phyloP scores from a whole-genome alignment of 2,797 vertebrate species.

The Margarornis squamiger region DNA sequence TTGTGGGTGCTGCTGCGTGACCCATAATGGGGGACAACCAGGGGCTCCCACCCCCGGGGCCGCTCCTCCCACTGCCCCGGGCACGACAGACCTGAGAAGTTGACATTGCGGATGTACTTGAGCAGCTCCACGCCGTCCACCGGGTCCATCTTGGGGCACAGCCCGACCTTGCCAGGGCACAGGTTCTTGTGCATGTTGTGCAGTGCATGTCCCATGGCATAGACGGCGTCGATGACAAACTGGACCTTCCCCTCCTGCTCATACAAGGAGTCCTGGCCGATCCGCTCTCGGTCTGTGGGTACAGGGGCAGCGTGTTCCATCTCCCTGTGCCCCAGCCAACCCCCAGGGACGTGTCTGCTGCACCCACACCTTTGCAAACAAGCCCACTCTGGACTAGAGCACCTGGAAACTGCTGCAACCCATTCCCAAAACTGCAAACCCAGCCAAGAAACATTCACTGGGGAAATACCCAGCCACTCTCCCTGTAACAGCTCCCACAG shows the following conservation, averaged over 20 bases:
- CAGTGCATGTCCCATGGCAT: constrained; percentile 93
- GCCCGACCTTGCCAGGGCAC: constrained; percentile 88
- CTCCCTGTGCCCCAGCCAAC: neutral
- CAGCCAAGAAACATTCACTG: neutral
- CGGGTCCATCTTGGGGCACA: constrained; percentile 89
- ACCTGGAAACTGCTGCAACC: neutral
- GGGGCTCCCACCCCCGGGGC: neutral
- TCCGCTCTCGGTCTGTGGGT: constrained; percentile 87
- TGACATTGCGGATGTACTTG: constrained; percentile 92
- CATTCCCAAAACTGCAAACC: neutral
- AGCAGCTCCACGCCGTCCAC: constrained; percentile 90
- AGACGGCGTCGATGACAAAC: constrained; percentile 93
- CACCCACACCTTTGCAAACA: neutral
- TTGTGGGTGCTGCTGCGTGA: neutral
- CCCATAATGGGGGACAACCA: fast-evolving
- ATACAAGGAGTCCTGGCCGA: constrained; percentile 90
- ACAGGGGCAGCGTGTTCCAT: neutral
- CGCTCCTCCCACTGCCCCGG: fast-evolving
- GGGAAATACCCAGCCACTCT: neutral
- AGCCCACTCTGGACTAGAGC: neutral
- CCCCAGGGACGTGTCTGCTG: neutral
- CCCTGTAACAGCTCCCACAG: fast-evolving
- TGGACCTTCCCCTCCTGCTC: constrained; percentile 97
- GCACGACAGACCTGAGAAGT: constrained; percentile 87
- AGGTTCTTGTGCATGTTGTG: constrained; percentile 92